Conservation (phyloP, 92 coral and sea anemone genomes). For the Galaxea fascicularis region DNA sequence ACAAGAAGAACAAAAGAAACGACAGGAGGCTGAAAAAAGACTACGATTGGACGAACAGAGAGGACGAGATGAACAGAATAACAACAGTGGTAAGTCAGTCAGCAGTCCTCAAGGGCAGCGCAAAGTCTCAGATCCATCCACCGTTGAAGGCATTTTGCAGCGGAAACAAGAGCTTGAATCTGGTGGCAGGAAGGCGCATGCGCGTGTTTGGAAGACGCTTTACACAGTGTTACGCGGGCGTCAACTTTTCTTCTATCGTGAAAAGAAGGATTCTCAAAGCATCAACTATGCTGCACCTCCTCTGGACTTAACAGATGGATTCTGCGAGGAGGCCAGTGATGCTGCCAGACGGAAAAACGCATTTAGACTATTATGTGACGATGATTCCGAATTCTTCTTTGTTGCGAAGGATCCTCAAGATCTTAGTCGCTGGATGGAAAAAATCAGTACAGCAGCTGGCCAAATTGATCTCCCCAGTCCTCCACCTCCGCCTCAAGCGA, state of each 20-base stretch:
- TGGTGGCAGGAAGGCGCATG: slow-evolving; percentile 72
- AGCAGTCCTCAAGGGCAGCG: slow-evolving; percentile 51
- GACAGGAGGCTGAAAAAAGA: slow-evolving; percentile 32
- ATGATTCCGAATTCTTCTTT: slow-evolving; percentile 86
- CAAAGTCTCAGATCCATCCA: slow-evolving; percentile 38
- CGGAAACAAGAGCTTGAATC: slow-evolving; percentile 87
- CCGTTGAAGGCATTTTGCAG: slow-evolving; percentile 83
- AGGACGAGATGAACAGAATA: slow-evolving; percentile 7
- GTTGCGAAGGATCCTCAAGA: slow-evolving; percentile 74
- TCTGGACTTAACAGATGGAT: slow-evolving; percentile 70
- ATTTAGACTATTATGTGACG: slow-evolving; percentile 74
- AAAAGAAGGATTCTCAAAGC: slow-evolving; percentile 67
- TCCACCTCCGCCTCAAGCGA: slow-evolving; percentile 53
- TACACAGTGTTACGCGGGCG: slow-evolving; percentile 78
- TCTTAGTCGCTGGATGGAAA: slow-evolving; percentile 71
- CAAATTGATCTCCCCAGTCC: slow-evolving; percentile 52
- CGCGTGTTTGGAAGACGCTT: slow-evolving; percentile 89
- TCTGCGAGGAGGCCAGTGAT: slow-evolving; percentile 71
- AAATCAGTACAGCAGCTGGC: slow-evolving; percentile 41
- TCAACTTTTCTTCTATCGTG: slow-evolving; percentile 76
- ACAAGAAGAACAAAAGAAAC: slow-evolving; percentile 41
- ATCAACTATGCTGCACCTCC: slow-evolving; percentile 74
- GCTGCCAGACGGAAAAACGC: slow-evolving; percentile 63
- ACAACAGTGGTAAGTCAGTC: slow-evolving; percentile 33
- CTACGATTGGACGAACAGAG: slow-evolving; percentile 13